Evolutionary conservation across 1,140 invertebrate species (phyloP), one percentile per base, ranked within the genome.

Genomic region (Uloborus diversus): DNA sequence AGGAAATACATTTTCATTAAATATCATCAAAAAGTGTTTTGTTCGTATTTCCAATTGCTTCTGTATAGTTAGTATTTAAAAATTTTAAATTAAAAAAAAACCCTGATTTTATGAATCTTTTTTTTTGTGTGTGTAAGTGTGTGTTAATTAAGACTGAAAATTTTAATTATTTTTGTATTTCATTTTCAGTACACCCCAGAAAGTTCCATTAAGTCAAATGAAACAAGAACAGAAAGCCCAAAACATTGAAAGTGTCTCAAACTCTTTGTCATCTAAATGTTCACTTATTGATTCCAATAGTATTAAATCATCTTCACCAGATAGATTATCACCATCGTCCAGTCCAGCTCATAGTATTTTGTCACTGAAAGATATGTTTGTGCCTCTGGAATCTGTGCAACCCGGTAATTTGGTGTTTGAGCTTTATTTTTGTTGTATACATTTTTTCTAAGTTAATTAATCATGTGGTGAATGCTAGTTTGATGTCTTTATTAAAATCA

Each of bases 341-440:
- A 82, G 83, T 85, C 56, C 79, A 83, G 65, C 62, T 64, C 81
- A 82, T n/a, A 68, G 35, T 66, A 64, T 66, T 42, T 66, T 42
- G 61, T 82, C 87, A 25, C 87, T 94, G 37, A 90, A 89, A 23
- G 93, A 95, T 85, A 90, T 96, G 57, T 89, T 89, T 86, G 90
- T 96, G 71, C 90, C 91, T 13, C 87, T 96, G 82, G 90, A 94
- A 84, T 89, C 89, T 75, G 92, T 96, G 49, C 91, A 91, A 84
- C 93, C 94, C 64, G 91, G 93, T 88, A 83, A 85, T 68, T 17
- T 49, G 13, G 5, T 49, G 79, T 53, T 27, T 59, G 28, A 79
- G 73, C 68, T 71, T 47, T 47, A 9, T 27, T 57, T n/a, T 28
- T 51, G 57, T 64, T 62, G 23, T 47, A 64, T n/a, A n/a, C n/a